Conservation (phyloP, 1,140 invertebrate genomes). For the Papilio glaucus region DNA sequence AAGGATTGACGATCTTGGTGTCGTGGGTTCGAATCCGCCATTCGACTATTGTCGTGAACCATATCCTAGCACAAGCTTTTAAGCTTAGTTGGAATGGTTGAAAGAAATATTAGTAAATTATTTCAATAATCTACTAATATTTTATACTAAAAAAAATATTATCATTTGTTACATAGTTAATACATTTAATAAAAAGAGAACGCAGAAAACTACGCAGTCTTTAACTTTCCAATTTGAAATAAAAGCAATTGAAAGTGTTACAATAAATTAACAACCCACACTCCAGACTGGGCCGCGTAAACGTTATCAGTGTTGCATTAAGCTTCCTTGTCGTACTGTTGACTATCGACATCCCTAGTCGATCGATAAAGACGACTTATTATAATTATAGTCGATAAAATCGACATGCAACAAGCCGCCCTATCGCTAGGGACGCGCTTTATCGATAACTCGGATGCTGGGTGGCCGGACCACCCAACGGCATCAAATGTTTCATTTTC, state of each 20-base stretch:
- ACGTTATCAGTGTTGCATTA: constrained; percentile 51
- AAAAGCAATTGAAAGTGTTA: constrained; percentile 34
- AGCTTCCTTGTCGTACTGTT: constrained; percentile 60
- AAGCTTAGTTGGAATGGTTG: no score
- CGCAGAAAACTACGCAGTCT: background rate
- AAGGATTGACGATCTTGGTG: no score
- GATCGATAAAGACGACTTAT: constrained; percentile 63
- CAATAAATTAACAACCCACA: constrained; percentile 42
- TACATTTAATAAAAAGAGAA: background rate
- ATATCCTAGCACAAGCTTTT: no score
- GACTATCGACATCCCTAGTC: constrained; percentile 58
- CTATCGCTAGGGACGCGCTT: constrained; percentile 55
- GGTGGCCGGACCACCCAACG: constrained; percentile 70
- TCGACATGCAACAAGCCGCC: constrained; percentile 59
- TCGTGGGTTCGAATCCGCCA: no score
- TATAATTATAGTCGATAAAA: constrained; percentile 75
- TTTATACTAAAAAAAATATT: no score
- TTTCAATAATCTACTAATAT: no score
- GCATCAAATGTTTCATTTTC: constrained; percentile 28
- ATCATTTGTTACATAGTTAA: no score
- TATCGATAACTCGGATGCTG: constrained; percentile 59
- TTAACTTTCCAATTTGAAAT: background rate
- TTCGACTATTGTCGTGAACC: no score
- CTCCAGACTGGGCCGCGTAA: background rate
- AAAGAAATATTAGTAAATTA: no score